A percentile compares a stretch with the other conserved stretches of the same genome.
Conservation (phyloP, 2,113 vertebrate species). For the Pelecanoides urinatrix region DNA sequence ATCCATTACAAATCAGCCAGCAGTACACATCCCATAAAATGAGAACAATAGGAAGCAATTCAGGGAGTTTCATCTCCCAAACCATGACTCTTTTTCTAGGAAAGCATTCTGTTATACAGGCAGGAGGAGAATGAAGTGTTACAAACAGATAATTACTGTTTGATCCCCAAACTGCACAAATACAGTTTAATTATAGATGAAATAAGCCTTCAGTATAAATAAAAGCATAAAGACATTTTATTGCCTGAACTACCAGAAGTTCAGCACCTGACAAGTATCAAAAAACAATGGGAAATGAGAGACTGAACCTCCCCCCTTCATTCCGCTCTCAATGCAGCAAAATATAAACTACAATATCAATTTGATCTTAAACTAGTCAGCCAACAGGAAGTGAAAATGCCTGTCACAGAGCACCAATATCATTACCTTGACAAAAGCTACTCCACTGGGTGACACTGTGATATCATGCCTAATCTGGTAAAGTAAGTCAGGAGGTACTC, state of each 20-base stretch:
- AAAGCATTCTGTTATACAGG: neutral
- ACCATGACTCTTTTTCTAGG: neutral
- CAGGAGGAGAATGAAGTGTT: neutral
- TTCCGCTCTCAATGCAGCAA: neutral
- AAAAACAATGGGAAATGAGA: neutral
- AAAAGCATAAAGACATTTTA: slow-evolving; percentile 3
- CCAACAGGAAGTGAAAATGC: neutral
- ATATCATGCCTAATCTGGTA: slow-evolving; percentile 91
- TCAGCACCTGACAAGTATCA: neutral
- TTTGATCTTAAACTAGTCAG: neutral
- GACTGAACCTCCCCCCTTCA: neutral
- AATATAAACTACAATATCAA: neutral
- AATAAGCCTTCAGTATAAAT: slow-evolving; percentile 5
- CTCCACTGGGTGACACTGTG: slow-evolving; percentile 92
- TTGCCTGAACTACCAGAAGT: neutral
- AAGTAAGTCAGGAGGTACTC: slow-evolving; percentile 91
- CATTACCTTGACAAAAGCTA: slow-evolving; percentile 95
- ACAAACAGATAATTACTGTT: neutral
- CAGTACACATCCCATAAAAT: neutral
- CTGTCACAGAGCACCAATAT: neutral
- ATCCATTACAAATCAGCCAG: neutral
- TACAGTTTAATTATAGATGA: slow-evolving; percentile 39
- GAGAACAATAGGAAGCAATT: neutral
- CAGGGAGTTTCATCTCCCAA: neutral
- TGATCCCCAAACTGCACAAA: slow-evolving; percentile 18